Evolutionary conservation across 2,113 vertebrate genomes (phyloP).

Genomic region (Grammatotria lemairii): DNA sequence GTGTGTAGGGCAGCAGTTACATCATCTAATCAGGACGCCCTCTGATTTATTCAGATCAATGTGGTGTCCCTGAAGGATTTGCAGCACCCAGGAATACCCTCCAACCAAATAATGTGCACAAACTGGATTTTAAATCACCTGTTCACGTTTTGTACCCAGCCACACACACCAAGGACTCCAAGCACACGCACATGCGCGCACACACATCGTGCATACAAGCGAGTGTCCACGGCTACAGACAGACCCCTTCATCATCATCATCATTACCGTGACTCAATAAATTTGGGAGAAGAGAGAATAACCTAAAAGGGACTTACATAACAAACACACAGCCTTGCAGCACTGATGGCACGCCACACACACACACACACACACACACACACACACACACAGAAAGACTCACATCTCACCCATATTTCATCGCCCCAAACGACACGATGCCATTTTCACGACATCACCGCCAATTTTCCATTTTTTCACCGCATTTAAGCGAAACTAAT

Average conservation of each 20-base stretch:
- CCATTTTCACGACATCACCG: neutral
- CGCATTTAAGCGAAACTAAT: neutral
- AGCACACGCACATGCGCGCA: neutral
- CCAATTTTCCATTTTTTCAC: neutral
- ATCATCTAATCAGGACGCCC: neutral
- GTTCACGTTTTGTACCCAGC: neutral
- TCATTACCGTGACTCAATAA: neutral
- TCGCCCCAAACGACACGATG: neutral
- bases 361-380: neutral
- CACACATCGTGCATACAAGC: neutral
- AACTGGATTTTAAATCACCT: neutral
- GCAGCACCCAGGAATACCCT: neutral
- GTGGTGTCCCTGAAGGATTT: neutral
- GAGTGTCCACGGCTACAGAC: neutral
- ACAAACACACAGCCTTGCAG: neutral
- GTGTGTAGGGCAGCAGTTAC: neutral
- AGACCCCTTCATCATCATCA: neutral
- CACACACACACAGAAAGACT: neutral
- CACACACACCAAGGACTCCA: neutral
- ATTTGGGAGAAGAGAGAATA: neutral
- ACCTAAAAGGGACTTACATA: constrained; percentile 27
- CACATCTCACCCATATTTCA: neutral
- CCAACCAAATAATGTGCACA: neutral
- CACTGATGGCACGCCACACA: constrained; percentile 5
- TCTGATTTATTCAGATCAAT: neutral